Base-by-base conservation (phyloP, 2,113 vertebrate genomes). In the Cyprinodon variegatus region DNA sequence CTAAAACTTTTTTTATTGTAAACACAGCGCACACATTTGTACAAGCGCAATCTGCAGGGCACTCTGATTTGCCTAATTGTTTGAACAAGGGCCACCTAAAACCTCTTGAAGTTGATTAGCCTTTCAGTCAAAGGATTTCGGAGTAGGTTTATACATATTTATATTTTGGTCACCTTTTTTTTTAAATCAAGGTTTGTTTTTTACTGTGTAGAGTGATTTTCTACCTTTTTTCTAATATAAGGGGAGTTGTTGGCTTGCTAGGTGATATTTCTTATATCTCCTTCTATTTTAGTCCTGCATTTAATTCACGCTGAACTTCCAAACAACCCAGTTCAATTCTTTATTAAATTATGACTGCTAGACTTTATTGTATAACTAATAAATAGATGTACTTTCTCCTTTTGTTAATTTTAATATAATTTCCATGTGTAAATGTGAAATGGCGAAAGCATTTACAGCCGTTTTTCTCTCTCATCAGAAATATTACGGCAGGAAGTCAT, bases 401-500 rank as follows among this genome's bases (percentile, higher is more conserved):
- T 5, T 7, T 57, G 50, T 20, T 57, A 20, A 20, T n/a, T 57
- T 0, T n/a, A 10, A n/a, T n/a, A 17, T 8, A 3, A n/a, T n/a
- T 57, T 57, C 50, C 50, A n/a, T 57, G 7, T n/a, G 20, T n/a
- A n/a, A 20, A 57, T 57, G 3, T 57, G 15, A 61, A 61, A 46
- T 29, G 65, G 38, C 43, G 45, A 9, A 45, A 43, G 0, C 9
- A 20, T 65, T 72, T 50, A 37, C 3, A 13, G 68, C 63, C 0
- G 43, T 65, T 61, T 29, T 11, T 12, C 70, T 72, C n/a, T 66
- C 50, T 57, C 36, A 40, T 6, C 88, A 99, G 98, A 99, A 98
- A 89, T 99, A 97, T 78, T 98, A 99, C 0, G 98, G 98, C n/a
- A 94, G 96, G 72, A 99, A 99, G 84, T 99, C 98, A 0, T 93